Conservation (phyloP, 2,888 invertebrate genomes). For the Neuroscelio doddi region DNA sequence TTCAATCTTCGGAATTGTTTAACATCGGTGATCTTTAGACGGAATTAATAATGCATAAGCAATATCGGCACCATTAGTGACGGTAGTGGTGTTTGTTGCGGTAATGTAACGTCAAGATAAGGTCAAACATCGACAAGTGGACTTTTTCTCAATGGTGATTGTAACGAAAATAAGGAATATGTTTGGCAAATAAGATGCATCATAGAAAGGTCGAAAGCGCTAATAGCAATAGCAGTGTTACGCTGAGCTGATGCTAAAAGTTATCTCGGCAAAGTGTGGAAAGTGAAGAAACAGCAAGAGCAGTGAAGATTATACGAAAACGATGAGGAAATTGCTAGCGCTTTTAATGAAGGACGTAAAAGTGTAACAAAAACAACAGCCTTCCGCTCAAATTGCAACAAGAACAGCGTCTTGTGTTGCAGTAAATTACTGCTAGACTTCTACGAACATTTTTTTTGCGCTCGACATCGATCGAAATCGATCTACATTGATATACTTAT, state of each 20-base stretch:
- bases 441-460: too few relatives aligned
- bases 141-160: slow-evolving; percentile 1
- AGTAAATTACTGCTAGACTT: too few relatives aligned
- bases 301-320: too few relatives aligned
- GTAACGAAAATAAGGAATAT: not conserved
- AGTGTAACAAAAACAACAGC: not conserved
- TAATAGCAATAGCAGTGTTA: not conserved
- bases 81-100: slow-evolving; percentile 1
- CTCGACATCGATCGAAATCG: too few relatives aligned
- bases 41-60: slow-evolving; percentile 26
- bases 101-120: slow-evolving; percentile 12
- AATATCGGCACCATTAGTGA: too few relatives aligned
- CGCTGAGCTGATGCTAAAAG: not conserved
- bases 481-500: too few relatives aligned
- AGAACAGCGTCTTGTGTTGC: too few relatives aligned
- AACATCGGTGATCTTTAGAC: slow-evolving; percentile 16
- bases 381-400: slow-evolving; percentile 23
- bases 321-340: slow-evolving; percentile 12
- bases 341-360: slow-evolving; percentile 6
- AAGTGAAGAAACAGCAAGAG: too few relatives aligned
- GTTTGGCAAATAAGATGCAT: not conserved
- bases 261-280: too few relatives aligned
- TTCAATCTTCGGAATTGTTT: too few relatives aligned
- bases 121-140: slow-evolving; percentile 12
- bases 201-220: not conserved